Conservation (phyloP, 2,113 vertebrate species). For the Oxyura jamaicensis region DNA sequence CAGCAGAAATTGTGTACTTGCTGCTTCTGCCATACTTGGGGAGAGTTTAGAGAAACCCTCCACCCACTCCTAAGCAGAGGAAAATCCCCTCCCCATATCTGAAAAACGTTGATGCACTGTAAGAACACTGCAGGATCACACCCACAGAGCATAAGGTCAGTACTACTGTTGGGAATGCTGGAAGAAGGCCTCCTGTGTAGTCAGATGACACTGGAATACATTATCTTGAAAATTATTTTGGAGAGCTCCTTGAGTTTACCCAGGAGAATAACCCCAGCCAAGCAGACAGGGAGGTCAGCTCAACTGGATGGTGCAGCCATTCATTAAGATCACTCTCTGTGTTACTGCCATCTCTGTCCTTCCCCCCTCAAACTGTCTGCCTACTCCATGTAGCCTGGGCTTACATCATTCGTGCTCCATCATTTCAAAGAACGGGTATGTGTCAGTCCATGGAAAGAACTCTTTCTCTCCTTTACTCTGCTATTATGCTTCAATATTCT, state of each 20-base stretch:
- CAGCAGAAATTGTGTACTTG: background rate
- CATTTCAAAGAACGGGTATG: background rate
- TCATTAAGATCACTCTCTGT: slow-evolving; percentile 48
- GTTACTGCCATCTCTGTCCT: background rate
- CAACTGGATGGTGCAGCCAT: background rate
- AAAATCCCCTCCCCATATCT: accelerated
- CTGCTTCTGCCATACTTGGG: background rate
- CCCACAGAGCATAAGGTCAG: background rate
- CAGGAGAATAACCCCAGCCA: slow-evolving; percentile 26
- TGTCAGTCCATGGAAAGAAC: background rate
- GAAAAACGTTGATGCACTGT: background rate
- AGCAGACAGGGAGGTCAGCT: slow-evolving; percentile 8
- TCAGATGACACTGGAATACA: slow-evolving; percentile 2
- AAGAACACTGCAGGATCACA: background rate
- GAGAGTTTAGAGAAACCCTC: background rate
- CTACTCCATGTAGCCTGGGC: accelerated
- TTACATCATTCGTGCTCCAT: background rate
- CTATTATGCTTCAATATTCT: background rate
- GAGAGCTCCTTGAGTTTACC: slow-evolving; percentile 14
- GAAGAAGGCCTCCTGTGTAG: background rate
- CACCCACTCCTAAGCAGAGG: background rate
- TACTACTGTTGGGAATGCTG: background rate
- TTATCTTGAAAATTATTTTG: slow-evolving; percentile 24
- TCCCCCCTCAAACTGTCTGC: background rate
- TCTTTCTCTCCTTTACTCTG: background rate